Evolutionary conservation across 2,888 invertebrate genomes (phyloP).

Genomic region (Euclidia mi): DNA sequence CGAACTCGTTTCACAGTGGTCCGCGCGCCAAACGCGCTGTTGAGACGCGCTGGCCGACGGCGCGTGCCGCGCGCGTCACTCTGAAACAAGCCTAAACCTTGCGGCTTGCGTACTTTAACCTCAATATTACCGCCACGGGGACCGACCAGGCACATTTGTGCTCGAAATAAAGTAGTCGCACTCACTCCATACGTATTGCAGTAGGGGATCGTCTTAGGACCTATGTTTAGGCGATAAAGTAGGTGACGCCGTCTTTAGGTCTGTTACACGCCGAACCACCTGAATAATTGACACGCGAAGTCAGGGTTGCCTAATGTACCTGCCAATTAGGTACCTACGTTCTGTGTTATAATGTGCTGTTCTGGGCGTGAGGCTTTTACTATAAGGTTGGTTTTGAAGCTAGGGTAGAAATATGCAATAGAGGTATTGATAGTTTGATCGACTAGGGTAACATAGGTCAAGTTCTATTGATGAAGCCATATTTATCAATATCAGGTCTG

Average conservation of each 20-base stretch:
- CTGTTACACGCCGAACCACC: constrained; percentile 1
- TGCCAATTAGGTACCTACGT: constrained; percentile 9
- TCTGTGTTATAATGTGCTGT: not conserved
- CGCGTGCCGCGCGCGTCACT: too few species aligned
- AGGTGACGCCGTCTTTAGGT: constrained; percentile 8
- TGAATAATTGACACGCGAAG: constrained; percentile 17
- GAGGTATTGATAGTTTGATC: too few species aligned
- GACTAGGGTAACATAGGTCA: too few species aligned
- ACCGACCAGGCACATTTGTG: constrained; percentile 27
- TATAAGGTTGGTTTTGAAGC: too few species aligned
- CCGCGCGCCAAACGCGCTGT: too few species aligned
- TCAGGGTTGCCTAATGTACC: not conserved
- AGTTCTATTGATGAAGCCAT: too few species aligned
- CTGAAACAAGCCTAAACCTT: too few species aligned
- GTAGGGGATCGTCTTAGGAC: constrained; percentile 8
- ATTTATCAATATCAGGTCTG: too few species aligned
- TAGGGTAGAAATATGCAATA: too few species aligned
- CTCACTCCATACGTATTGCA: constrained; percentile 28
- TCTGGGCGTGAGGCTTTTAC: too few species aligned
- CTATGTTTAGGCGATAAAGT: constrained; percentile 17
- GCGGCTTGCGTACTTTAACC: constrained; percentile 37
- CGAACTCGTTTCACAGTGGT: too few species aligned
- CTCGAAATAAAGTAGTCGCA: constrained; percentile 22
- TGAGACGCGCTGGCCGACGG: too few species aligned
- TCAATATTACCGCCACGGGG: constrained; percentile 34